These are phyloP conservation scores for Caranx melampygus DNA, from an alignment of 2,113 vertebrate genomes.

Conservation along the genomic window DNA sequence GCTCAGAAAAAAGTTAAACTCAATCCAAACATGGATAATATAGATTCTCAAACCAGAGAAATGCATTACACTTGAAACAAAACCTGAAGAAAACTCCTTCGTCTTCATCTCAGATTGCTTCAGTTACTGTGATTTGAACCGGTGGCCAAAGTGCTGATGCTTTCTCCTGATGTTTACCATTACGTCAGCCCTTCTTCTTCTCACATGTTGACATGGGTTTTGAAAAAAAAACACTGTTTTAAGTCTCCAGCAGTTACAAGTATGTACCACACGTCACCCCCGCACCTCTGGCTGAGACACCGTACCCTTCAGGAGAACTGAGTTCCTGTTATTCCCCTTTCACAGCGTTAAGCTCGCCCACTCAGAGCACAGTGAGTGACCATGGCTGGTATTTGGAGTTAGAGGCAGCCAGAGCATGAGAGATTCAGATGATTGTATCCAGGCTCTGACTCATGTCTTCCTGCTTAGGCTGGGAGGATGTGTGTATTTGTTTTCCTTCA, in stretches of 20 bases:
- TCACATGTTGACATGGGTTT: neutral
- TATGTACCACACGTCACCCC: neutral
- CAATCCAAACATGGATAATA: neutral
- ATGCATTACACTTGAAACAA: neutral
- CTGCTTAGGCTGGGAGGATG: conserved; percentile 43
- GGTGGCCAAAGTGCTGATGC: neutral
- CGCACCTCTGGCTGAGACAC: neutral
- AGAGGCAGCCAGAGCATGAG: conserved; percentile 38
- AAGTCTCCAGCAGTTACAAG: neutral
- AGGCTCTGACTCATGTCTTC: conserved; percentile 69
- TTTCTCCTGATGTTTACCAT: neutral
- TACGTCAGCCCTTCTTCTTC: neutral
- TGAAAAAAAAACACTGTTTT: neutral
- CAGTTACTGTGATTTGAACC: neutral
- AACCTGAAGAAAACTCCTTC: no score
- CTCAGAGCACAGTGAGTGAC: conserved; percentile 46
- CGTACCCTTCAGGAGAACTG: conserved; percentile 33
- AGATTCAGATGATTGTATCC: conserved; percentile 57
- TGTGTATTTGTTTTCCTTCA: conserved; percentile 58
- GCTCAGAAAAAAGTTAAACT: neutral
- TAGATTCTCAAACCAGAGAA: neutral
- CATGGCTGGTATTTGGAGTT: conserved; percentile 51
- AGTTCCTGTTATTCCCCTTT: conserved; percentile 71
- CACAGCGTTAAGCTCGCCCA: conserved; percentile 33
- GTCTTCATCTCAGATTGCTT: neutral